Base-by-base conservation (phyloP, 1,140 invertebrate genomes). In the Pararge aegeria region DNA sequence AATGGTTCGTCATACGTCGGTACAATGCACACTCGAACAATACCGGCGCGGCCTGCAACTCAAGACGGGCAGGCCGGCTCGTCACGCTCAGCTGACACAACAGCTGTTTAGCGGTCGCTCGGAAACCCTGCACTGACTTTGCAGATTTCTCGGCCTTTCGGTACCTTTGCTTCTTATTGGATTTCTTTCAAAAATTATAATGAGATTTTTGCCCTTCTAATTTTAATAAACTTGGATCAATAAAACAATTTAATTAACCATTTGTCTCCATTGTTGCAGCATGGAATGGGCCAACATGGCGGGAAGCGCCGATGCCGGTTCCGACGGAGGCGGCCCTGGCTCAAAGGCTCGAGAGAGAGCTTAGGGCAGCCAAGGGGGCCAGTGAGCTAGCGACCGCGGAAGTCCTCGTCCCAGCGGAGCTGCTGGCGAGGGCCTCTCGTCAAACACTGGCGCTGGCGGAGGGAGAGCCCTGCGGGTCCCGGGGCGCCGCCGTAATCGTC, bases 381-480 rank as follows among this genome's bases (percentile, higher is more conserved):
- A 94, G 93, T 54, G 94, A 95, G 74, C 87, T 96, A 60, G 92
- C 93, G 49, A 95, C 95, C 70, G 95, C 95, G 10, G 95, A 96
- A 83, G 95, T 97, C 6, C 90, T 96, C 44, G 87, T 97, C 64
- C 96, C 96, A 9, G 93, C 93, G 38, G 94, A 95, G 80, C 92
- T 97, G 37, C 91, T 96, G 27, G 92, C 93, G 27, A 90, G 94
- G 70, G 94, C 96, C 55, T 93, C 95, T 12, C 90, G 93, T 60
- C 94, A 96, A 78, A 94, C 96, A 18, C 90, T 96, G 38, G 92
- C 92, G 9, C 93, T 95, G 90, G 95, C 96, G 0, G 95, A 96
- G 75, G 93, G 93, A 24, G 96, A 97, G 83, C 96, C 96, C 15
- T 97, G 95, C 77, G 96, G 96, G 55, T 92, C 96, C 2, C 87